Percentiles rank a stretch among this genome's conserved stretches.
These are phyloP conservation scores for Astatotilapia flaviijosephi DNA, from an alignment of 2,113 vertebrate species.

Conservation along the genomic window DNA sequence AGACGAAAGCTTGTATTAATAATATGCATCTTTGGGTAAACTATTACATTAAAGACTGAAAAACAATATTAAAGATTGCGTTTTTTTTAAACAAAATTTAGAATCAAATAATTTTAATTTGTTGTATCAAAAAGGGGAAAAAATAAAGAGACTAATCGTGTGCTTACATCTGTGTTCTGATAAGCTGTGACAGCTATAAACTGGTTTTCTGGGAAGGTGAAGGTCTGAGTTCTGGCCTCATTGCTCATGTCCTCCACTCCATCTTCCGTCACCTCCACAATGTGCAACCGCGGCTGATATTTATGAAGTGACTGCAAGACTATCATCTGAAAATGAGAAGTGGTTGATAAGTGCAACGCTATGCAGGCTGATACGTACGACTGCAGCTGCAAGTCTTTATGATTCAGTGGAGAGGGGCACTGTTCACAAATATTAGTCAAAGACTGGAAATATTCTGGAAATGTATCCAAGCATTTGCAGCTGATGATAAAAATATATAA, in stretches of 20 bases:
- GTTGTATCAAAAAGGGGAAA: not conserved
- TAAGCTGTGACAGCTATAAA: slow-evolving; percentile 98
- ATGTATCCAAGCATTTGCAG: not conserved
- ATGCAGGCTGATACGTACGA: not conserved
- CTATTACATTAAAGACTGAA: not conserved
- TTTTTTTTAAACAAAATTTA: not conserved
- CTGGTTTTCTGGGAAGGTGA: slow-evolving; percentile 95
- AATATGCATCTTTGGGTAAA: not conserved
- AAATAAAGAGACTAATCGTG: not conserved
- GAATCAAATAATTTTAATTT: not conserved
- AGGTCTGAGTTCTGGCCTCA: slow-evolving; percentile 91
- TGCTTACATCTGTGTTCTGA: slow-evolving; percentile 95
- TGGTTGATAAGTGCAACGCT: not conserved
- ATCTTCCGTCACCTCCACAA: slow-evolving; percentile 96
- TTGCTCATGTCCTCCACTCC: slow-evolving; percentile 93
- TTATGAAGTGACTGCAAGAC: slow-evolving; percentile 96
- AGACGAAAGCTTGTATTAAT: not conserved
- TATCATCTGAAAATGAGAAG: slow-evolving; percentile 82
- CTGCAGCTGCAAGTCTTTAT: not conserved
- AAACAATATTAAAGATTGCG: not conserved
- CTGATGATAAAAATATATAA: not conserved
- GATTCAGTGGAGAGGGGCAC: not conserved
- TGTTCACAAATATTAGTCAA: not conserved
- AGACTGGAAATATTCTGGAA: not conserved
- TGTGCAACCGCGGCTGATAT: slow-evolving; percentile 94